phyloP scores from a whole-genome alignment of 2,113 vertebrate species.

The Vimba vimba region DNA sequence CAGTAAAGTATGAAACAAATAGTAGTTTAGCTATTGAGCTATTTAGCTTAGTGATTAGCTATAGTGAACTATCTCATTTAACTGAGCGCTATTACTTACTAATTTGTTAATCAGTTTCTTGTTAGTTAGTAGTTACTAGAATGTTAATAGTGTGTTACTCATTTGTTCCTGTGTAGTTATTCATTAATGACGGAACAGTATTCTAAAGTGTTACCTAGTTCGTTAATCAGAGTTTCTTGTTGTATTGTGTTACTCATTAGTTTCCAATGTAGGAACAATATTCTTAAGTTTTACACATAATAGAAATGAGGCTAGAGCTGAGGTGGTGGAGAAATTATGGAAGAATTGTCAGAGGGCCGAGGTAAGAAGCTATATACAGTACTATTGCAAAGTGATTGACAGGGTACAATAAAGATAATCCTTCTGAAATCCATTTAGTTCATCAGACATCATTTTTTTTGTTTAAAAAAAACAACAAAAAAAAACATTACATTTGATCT shows the following conservation, averaged over 20 bases:
- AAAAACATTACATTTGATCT: not conserved
- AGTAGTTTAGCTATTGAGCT: no score
- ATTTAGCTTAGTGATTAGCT: no score
- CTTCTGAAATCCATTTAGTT: not conserved
- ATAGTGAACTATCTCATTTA: no score
- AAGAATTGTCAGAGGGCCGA: not conserved
- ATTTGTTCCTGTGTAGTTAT: no score
- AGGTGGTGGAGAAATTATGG: not conserved
- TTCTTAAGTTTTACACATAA: not conserved
- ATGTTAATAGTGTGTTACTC: no score
- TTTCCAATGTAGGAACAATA: not conserved
- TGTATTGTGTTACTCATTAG: not conserved
- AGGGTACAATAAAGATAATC: not conserved
- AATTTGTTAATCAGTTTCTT: no score
- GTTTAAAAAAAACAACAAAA: not conserved
- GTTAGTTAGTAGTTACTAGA: no score
- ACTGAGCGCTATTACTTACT: no score
- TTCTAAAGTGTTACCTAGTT: no score
- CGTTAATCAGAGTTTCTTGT: not conserved
- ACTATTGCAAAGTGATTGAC: not conserved
- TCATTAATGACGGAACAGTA: no score
- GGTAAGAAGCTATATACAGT: not conserved
- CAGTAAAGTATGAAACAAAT: no score
- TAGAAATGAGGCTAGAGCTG: not conserved
- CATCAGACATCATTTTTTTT: not conserved